Evolutionary conservation across 2,888 invertebrate genomes (phyloP).

Genomic region (Drosophila phalerata): DNA sequence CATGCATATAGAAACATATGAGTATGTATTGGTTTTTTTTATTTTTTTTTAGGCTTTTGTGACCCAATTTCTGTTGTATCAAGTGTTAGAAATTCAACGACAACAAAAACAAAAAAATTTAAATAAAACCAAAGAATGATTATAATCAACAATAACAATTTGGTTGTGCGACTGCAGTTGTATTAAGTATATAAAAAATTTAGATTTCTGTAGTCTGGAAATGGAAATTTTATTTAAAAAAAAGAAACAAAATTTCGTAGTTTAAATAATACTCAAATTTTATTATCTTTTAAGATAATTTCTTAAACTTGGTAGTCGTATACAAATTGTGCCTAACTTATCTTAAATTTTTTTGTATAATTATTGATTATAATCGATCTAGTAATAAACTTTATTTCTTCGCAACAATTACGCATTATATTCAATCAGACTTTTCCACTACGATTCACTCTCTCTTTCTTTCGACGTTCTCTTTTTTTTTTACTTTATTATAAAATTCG

Average conservation of each 20-base stretch:
- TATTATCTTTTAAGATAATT: too few relatives aligned
- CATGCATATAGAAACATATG: constrained; percentile 12
- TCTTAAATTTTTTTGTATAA: too few relatives aligned
- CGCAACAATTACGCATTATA: background rate
- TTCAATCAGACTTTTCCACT: background rate
- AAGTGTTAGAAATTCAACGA: constrained; percentile 61
- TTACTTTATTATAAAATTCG: constrained; percentile 8
- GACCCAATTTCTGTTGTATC: constrained; percentile 76
- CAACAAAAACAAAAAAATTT: constrained; percentile 7
- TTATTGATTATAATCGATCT: background rate
- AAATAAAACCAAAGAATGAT: constrained; percentile 7
- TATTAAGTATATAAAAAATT: background rate
- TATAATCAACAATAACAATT: constrained; percentile 16
- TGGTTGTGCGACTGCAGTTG: constrained; percentile 1
- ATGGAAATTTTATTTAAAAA: too few relatives aligned
- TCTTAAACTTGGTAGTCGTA: too few relatives aligned
- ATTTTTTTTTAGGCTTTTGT: constrained; percentile 46
- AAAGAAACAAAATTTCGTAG: too few relatives aligned
- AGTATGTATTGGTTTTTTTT: constrained; percentile 22
- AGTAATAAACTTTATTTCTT: background rate
- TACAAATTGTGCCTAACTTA: too few relatives aligned
- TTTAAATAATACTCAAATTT: too few relatives aligned
- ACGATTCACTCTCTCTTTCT: background rate
- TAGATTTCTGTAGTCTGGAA: too few relatives aligned
- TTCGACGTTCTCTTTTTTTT: background rate